These are phyloP conservation scores for Mimas tiliae DNA, from an alignment of 2,888 invertebrate genomes.

Conservation along the genomic window DNA sequence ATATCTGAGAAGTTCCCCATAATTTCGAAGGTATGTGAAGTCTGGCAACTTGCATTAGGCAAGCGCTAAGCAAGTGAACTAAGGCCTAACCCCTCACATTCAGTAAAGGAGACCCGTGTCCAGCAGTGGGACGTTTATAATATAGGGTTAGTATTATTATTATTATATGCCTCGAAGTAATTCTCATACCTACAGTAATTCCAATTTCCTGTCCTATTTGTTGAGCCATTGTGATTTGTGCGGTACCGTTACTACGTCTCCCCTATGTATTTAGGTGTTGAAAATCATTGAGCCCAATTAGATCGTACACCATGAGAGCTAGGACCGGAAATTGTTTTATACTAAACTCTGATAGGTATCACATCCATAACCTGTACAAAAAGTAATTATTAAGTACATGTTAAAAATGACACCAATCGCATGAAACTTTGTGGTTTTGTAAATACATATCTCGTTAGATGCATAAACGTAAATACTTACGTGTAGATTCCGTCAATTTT, in stretches of 20 bases:
- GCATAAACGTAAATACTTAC: background rate
- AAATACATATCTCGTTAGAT: background rate
- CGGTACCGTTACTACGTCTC: background rate
- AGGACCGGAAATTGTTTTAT: slow-evolving; percentile 11
- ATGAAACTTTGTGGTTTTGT: background rate
- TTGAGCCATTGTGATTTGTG: background rate
- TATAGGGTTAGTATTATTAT: too few relatives aligned
- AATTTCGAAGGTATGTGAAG: too few relatives aligned
- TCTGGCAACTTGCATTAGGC: too few relatives aligned
- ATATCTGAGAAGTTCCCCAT: too few relatives aligned
- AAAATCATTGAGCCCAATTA: slow-evolving; percentile 21
- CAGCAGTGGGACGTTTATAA: too few relatives aligned
- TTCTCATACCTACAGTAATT: background rate
- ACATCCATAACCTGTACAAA: background rate
- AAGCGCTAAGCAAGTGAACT: too few relatives aligned
- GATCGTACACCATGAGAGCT: slow-evolving; percentile 15
- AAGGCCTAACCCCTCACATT: too few relatives aligned
- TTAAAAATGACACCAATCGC: background rate
- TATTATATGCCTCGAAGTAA: too few relatives aligned
- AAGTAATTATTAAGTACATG: background rate
- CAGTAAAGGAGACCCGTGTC: too few relatives aligned
- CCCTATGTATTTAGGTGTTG: slow-evolving; percentile 1
- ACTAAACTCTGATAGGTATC: background rate
- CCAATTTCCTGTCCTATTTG: background rate
- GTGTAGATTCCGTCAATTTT: background rate